phyloP scores from a whole-genome alignment of 2,113 vertebrate species.

The Neopipo cinnamomea region DNA sequence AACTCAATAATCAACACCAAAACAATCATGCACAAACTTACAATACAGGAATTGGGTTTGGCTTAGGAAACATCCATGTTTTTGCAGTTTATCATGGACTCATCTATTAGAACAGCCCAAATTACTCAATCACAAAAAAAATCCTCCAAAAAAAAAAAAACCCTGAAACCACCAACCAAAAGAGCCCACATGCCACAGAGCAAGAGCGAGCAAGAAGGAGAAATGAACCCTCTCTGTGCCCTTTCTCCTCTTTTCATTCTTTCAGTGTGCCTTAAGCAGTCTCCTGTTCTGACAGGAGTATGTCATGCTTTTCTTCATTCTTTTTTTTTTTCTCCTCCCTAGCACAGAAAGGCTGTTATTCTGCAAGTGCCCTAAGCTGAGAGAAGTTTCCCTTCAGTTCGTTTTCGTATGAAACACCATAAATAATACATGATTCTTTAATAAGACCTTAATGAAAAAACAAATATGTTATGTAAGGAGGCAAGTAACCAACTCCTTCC shows the following conservation, averaged over 20 bases:
- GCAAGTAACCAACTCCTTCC: conserved; percentile 49
- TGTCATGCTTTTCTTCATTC: conserved; percentile 13
- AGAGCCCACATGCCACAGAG: neutral
- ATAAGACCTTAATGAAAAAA: conserved; percentile 77
- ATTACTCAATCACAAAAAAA: neutral
- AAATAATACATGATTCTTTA: conserved; percentile 74
- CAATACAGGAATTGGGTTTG: neutral
- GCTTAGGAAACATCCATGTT: neutral
- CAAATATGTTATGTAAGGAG: conserved; percentile 70
- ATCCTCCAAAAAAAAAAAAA: neutral
- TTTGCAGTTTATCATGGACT: neutral
- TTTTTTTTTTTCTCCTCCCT: neutral
- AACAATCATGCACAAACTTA: neutral
- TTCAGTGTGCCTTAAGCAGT: conserved; percentile 49
- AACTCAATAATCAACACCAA: neutral
- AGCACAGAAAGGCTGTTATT: conserved; percentile 52
- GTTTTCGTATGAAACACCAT: conserved; percentile 71
- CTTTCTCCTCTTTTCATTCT: conserved; percentile 18
- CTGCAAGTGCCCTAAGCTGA: conserved; percentile 33
- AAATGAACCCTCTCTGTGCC: neutral
- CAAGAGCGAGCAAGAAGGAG: neutral
- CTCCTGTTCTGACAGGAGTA: conserved; percentile 43
- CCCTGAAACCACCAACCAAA: neutral
- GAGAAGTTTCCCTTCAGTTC: conserved; percentile 53
- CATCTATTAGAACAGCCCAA: neutral